Evolutionary conservation across 1,140 invertebrate species (phyloP).

Genomic region (Scaptomyza montana): DNA sequence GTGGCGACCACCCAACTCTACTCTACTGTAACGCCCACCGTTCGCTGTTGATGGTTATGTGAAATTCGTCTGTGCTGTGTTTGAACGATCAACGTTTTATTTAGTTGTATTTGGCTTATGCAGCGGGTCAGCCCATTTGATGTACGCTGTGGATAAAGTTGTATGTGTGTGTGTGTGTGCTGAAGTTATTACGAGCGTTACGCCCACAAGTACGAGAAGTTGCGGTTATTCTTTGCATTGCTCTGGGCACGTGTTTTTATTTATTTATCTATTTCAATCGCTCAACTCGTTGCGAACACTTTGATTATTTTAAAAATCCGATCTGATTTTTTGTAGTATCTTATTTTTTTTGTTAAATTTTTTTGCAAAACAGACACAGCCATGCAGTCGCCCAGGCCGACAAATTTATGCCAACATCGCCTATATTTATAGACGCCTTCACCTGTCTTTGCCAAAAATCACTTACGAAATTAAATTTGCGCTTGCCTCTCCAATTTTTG

Average conservation of each 20-base stretch:
- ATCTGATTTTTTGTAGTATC: constrained; percentile 48
- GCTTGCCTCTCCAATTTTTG: constrained; percentile 22
- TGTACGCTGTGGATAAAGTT: constrained; percentile 10
- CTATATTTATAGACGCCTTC: constrained; percentile 77
- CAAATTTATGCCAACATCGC: constrained; percentile 70
- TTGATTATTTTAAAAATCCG: constrained; percentile 53
- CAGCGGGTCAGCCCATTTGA: constrained; percentile 46
- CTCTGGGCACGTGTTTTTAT: neutral
- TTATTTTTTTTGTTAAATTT: constrained; percentile 10
- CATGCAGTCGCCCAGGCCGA: constrained; percentile 23
- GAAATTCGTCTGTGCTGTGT: constrained; percentile 1
- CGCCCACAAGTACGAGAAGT: neutral
- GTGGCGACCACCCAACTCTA: neutral
- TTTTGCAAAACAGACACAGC: neutral
- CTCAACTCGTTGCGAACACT: neutral
- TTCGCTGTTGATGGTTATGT: constrained; percentile 8
- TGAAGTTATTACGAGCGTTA: neutral
- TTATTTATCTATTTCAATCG: constrained; percentile 7
- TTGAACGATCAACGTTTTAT: neutral
- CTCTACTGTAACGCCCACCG: constrained; percentile 1
- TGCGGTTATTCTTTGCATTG: neutral
- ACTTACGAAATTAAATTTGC: constrained; percentile 77
- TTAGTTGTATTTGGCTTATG: constrained; percentile 39
- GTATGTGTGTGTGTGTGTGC: neutral
- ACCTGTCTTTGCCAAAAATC: constrained; percentile 74